Evolutionary conservation across 2,888 invertebrate genomes (phyloP), one percentile per base, ranked within the genome.

Genomic region (Caenorhabditis wallacei): DNA sequence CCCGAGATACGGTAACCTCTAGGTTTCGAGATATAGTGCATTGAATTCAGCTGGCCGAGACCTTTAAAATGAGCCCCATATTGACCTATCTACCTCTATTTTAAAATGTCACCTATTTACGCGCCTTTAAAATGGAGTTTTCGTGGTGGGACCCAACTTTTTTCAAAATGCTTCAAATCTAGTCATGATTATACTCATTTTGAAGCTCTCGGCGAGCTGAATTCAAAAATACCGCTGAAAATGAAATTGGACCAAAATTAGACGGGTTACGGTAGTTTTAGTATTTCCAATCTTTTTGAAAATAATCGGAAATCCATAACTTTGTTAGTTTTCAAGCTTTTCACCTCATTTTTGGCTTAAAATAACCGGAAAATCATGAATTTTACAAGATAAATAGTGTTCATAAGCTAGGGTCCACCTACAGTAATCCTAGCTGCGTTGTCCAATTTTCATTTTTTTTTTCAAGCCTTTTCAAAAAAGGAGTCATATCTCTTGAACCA

Each of bases 101-200:
- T 57, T 37, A 35, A 57, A 2, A 2, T 26, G 24, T 54, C 26
- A 26, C 24, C 40, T 40, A 46, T 4, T 30, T 59, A 26, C 1
- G 24, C 61, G 37, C 18, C 35, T 22, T 3, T 13, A 35, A 26
- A 4, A 3, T 30, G 8, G 4, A 30, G 30, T 30, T 30, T 53
- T 53, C 53, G 46, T 46, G 46, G 46, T 16, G 46, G 46, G 48
- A 48, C 48, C 54, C 26, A 26, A 24, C 10, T 40, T 40, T 40
- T 4, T 8, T 2, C 40, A n/a, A n/a, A n/a, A n/a, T n/a, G n/a
- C n/a, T n/a, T n/a, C n/a, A 10, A 40, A 16, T 2, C 40, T 40
- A 13, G 40, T 40, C 54, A 26, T 26, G 24, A 26, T 54, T 24
- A 26, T 13, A 26, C 54, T 54, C 48, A 37, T 66, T 46, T 80